Evolutionary conservation across 35 echinoderm and acorn worm genomes (phyloP).

Genomic region (Chiridota heheva): DNA sequence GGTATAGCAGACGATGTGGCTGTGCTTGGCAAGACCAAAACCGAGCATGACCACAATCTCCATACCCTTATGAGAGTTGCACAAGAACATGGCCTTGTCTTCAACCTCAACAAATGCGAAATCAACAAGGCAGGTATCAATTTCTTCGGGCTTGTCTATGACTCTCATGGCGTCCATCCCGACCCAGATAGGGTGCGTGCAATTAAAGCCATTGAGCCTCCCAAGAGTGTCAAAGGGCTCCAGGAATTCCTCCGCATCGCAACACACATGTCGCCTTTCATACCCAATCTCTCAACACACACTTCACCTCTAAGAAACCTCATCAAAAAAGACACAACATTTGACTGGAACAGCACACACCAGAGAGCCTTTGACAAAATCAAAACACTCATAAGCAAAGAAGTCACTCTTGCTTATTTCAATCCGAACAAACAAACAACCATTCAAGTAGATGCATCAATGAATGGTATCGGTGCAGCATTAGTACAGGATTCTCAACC

Average conservation of each 20-base stretch:
- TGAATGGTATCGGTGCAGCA: slow-evolving; percentile 21
- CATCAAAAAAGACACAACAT: slow-evolving; percentile 30
- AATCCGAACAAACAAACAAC: slow-evolving; percentile 26
- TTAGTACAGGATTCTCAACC: slow-evolving; percentile 52
- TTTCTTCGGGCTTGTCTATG: slow-evolving; percentile 50
- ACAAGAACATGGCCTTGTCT: slow-evolving; percentile 36
- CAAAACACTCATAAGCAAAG: slow-evolving; percentile 4
- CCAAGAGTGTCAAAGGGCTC: slow-evolving; percentile 22
- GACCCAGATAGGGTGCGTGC: slow-evolving; percentile 45
- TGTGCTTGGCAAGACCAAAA: slow-evolving; percentile 37
- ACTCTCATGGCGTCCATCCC: slow-evolving; percentile 27
- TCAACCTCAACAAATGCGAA: slow-evolving; percentile 49
- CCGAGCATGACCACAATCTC: slow-evolving; percentile 48
- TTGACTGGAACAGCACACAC: slow-evolving; percentile 25
- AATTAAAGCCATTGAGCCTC: slow-evolving; percentile 3
- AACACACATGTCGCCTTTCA: slow-evolving; percentile 54
- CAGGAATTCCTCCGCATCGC: slow-evolving; percentile 22
- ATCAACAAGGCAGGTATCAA: slow-evolving; percentile 29
- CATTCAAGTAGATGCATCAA: slow-evolving; percentile 30
- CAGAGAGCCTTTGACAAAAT: slow-evolving; percentile 38
- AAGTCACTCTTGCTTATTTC: slow-evolving; percentile 23
- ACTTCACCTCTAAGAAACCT: slow-evolving; percentile 39
- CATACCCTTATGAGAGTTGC: slow-evolving; percentile 51
- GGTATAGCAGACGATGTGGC: slow-evolving; percentile 67
- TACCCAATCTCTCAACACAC: slow-evolving; percentile 46